These are phyloP conservation scores for Centropus unirufus DNA, from an alignment of 2,113 vertebrate genomes.

Conservation along the genomic window DNA sequence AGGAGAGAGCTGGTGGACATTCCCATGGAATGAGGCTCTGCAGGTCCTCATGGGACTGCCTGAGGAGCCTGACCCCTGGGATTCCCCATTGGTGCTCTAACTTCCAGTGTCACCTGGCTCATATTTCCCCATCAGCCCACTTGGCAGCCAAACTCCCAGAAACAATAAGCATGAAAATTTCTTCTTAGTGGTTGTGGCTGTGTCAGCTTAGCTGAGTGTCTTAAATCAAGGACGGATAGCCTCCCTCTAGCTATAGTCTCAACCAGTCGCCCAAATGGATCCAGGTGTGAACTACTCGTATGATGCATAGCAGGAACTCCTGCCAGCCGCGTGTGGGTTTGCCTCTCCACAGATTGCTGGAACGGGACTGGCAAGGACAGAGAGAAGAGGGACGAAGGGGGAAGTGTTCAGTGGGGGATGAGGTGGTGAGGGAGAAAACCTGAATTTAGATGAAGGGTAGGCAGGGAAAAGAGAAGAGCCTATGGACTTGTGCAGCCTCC, in stretches of 20 bases:
- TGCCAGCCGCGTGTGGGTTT: not conserved
- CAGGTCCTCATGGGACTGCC: not conserved
- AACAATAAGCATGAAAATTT: not conserved
- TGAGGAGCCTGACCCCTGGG: not conserved
- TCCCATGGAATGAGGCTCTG: accelerated
- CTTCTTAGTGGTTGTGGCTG: not conserved
- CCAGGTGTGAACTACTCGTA: not conserved
- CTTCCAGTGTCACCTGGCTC: not conserved
- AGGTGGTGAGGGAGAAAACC: not conserved
- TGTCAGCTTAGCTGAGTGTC: not conserved
- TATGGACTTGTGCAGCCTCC: accelerated
- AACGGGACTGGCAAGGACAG: not conserved
- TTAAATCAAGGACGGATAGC: not conserved
- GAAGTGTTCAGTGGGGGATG: not conserved
- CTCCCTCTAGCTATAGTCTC: not conserved
- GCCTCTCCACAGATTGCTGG: not conserved
- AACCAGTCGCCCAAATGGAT: not conserved
- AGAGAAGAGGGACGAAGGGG: not conserved
- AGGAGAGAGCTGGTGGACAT: not conserved
- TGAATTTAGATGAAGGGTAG: not conserved
- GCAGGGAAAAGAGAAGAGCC: not conserved
- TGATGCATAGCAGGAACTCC: not conserved
- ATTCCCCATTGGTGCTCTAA: not conserved
- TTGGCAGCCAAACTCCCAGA: not conserved
- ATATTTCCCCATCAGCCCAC: not conserved